Conservation (phyloP, 2,113 vertebrate species). For the Antechinus stuartii region DNA sequence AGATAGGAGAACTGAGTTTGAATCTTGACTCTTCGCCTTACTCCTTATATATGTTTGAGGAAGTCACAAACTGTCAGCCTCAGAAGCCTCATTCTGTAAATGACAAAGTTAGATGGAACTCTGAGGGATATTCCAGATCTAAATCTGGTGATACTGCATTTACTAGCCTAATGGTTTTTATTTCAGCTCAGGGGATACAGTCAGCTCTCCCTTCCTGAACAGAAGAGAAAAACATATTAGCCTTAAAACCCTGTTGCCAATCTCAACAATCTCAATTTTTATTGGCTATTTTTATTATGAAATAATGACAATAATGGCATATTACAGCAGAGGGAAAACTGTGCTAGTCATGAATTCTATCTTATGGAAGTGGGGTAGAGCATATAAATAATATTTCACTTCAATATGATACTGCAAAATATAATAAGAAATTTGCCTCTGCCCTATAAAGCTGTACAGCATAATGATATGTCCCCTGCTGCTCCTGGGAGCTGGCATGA, state of each 20-base stretch:
- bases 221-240: constrained; percentile 9
- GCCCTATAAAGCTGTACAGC: neutral
- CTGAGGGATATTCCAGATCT: neutral
- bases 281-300: neutral
- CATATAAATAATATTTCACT: constrained; percentile 8
- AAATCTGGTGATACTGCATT: neutral
- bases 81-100: neutral
- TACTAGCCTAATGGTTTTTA: neutral
- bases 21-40: neutral
- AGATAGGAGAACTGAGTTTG: neutral
- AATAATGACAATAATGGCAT: neutral
- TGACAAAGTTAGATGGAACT: neutral
- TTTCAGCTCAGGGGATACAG: neutral
- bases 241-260: neutral
- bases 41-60: neutral
- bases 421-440: neutral
- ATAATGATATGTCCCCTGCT: neutral
- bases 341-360: constrained; percentile 3
- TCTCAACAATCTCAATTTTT: constrained; percentile 2
- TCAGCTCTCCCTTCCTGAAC: neutral
- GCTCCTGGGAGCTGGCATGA: neutral
- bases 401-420: neutral
- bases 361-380: neutral
- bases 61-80: neutral
- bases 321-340: constrained; percentile 17